phyloP scores from a whole-genome alignment of 2,888 invertebrate genomes.

The Polydrusus tereticollis region DNA sequence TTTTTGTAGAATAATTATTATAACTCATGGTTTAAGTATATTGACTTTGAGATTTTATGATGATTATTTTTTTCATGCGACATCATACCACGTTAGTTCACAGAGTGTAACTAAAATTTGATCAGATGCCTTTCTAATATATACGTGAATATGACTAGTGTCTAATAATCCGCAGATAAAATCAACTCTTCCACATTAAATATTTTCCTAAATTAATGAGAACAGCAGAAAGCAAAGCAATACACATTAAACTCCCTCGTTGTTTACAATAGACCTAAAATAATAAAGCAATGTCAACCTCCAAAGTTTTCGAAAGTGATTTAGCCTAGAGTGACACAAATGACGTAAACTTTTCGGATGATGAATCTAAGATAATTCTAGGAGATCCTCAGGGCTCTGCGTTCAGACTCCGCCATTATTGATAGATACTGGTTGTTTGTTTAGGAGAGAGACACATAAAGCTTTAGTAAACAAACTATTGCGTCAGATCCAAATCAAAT shows the following conservation, averaged over 20 bases:
- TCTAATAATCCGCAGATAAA: too few species aligned
- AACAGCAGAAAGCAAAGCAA: too few species aligned
- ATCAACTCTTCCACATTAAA: too few species aligned
- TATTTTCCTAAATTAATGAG: too few species aligned
- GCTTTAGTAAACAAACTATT: not conserved
- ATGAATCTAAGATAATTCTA: slow-evolving; percentile 3
- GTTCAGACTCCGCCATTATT: not conserved
- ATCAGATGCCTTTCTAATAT: too few species aligned
- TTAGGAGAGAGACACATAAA: slow-evolving; percentile 1
- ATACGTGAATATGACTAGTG: too few species aligned
- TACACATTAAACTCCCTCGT: not conserved
- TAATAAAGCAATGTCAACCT: slow-evolving; percentile 13
- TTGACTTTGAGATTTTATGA: too few species aligned
- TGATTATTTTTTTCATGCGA: too few species aligned
- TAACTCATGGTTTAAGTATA: too few species aligned
- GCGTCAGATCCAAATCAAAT: not conserved
- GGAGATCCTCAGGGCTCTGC: not conserved
- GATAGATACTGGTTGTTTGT: not conserved
- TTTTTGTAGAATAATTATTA: too few species aligned
- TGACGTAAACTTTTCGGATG: not conserved
- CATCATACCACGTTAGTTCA: too few species aligned
- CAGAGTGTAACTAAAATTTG: too few species aligned
- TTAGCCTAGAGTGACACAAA: slow-evolving; percentile 9
- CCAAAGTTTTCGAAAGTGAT: slow-evolving; percentile 8
- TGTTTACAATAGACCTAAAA: slow-evolving; percentile 4